phyloP scores from a whole-genome alignment of 2,113 vertebrate genomes.

The Tachysurus vachellii region DNA sequence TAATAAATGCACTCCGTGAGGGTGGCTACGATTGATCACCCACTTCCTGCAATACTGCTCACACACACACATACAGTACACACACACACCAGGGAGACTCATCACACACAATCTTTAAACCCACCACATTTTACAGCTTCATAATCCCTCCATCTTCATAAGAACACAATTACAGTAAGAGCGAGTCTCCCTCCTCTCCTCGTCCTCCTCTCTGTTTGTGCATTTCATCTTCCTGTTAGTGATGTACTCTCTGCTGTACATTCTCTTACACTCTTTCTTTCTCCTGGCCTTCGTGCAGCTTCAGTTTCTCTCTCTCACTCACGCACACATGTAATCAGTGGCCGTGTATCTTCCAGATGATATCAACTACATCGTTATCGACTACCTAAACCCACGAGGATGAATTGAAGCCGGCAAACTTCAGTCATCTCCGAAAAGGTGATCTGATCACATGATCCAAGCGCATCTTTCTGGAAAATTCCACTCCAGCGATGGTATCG shows the following conservation, averaged over 20 bases:
- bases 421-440: conserved; percentile 56
- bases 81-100: conserved; percentile 7
- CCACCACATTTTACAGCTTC: conserved; percentile 46
- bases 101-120: conserved; percentile 35
- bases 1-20: conserved; percentile 54
- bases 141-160: conserved; percentile 46
- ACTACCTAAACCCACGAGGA: background rate
- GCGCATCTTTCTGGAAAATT: background rate
- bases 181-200: background rate
- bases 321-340: background rate
- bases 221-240: background rate
- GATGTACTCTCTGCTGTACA: background rate
- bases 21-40: conserved; percentile 51
- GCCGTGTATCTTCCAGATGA: background rate
- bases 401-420: conserved; percentile 53
- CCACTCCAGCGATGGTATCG: conserved; percentile 52
- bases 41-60: conserved; percentile 14
- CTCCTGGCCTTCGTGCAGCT: background rate
- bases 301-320: background rate
- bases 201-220: background rate
- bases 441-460: background rate
- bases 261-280: background rate
- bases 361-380: background rate
- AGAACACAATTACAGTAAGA: conserved; percentile 39
- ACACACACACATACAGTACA: conserved; percentile 24